Evolutionary conservation across 2,888 invertebrate genomes (phyloP).

Genomic region (Apodemia mormo): DNA sequence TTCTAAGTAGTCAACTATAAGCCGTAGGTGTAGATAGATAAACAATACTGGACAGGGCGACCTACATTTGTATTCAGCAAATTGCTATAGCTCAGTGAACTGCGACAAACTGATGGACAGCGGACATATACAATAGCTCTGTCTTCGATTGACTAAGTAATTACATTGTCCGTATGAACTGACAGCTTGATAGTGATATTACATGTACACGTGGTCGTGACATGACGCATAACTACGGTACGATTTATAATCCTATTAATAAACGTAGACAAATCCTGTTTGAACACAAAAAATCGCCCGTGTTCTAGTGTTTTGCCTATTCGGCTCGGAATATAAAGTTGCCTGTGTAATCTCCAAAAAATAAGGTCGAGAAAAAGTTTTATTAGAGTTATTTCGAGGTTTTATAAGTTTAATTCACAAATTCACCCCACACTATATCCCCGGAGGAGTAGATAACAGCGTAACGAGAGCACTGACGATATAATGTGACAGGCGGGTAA

Average conservation of each 20-base stretch:
- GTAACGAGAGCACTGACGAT: no score
- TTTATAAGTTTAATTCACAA: no score
- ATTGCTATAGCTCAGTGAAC: constrained; percentile 11
- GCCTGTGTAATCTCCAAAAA: no score
- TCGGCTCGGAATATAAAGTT: no score
- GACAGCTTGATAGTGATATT: neutral
- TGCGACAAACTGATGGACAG: constrained; percentile 12
- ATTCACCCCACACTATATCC: no score
- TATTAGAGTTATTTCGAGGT: no score
- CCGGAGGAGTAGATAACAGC: no score
- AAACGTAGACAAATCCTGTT: neutral
- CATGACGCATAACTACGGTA: neutral
- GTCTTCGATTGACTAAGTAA: constrained; percentile 8
- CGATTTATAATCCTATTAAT: neutral
- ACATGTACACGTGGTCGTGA: neutral
- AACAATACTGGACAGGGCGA: neutral
- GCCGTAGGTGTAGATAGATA: neutral
- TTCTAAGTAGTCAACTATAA: neutral
- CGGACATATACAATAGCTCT: constrained; percentile 11
- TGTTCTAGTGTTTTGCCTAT: neutral
- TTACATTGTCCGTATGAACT: neutral
- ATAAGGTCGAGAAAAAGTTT: no score
- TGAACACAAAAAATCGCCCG: neutral
- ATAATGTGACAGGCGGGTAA: no score
- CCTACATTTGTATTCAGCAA: constrained; percentile 8